Conservation (phyloP, 2,888 invertebrate species). For the Trachelus tabidus region DNA sequence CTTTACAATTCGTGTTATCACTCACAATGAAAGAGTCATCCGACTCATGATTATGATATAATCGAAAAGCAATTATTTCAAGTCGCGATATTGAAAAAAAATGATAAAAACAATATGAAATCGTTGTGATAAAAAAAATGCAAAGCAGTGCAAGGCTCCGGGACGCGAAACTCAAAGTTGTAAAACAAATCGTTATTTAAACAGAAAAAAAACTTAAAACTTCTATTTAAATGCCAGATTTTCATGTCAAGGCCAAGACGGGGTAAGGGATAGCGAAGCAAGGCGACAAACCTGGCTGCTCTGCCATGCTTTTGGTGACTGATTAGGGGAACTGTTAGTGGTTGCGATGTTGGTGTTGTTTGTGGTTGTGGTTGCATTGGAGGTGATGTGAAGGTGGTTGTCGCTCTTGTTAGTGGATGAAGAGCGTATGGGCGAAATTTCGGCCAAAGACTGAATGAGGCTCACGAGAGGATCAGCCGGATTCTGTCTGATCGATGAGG, state of each 20-base stretch:
- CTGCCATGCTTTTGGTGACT: conserved; percentile 65
- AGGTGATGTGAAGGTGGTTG: conserved; percentile 37
- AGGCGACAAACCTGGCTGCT: conserved; percentile 60
- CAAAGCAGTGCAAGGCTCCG: too few species aligned
- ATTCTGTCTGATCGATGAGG: conserved; percentile 11
- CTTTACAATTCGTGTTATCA: too few species aligned
- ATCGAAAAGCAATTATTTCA: too few species aligned
- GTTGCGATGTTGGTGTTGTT: conserved; percentile 33
- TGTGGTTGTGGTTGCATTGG: conserved; percentile 13
- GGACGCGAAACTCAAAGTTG: too few species aligned
- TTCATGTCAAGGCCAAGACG: too few species aligned
- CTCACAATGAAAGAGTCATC: too few species aligned
- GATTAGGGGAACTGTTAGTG: conserved; percentile 61
- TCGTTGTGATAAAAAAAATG: too few species aligned
- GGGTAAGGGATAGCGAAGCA: conserved; percentile 17
- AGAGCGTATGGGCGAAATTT: conserved; percentile 53
- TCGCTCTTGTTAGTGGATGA: conserved; percentile 46
- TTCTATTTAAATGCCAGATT: too few species aligned
- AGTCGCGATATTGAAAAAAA: too few species aligned
- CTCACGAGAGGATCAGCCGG: conserved; percentile 55
- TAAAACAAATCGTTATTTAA: conserved; percentile 12
- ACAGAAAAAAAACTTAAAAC: conserved; percentile 6
- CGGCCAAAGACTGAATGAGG: conserved; percentile 59
- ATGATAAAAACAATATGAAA: too few species aligned
- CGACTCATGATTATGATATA: too few species aligned